Base-by-base conservation (phyloP, 1,140 invertebrate species). In the Euwallacea fornicatus region DNA sequence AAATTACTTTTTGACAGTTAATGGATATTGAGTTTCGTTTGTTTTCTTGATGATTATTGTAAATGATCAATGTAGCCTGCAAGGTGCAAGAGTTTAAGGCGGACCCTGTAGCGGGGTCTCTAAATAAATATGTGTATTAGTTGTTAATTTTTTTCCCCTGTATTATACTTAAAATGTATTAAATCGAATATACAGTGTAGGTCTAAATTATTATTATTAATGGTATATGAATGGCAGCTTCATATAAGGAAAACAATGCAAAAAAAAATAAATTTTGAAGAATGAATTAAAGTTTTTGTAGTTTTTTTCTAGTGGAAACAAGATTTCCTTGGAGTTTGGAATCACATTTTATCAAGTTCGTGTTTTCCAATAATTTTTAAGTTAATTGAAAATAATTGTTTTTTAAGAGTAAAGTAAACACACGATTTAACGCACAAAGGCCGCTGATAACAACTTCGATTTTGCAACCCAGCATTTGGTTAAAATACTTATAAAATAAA, bases 91-190 rank as follows among this genome's bases (percentile, higher is more conserved):
- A 59, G 11, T 59, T 33, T 59, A 21, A 56, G 66, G 55, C 56
- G 50, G 50, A 41, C 42, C 54, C 41, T 13, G 50, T 66, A 55
- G 50, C 43, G 33, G 46, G 53, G 56, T 56, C 66, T 68, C 66
- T 59, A 68, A 66, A 66, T 44, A 43, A 44, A 54, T 66, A 11
- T 56, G 21, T 33, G 21, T 33, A 33, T 33, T 33, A 33, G 21
- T 33, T 33, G 21, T 33, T 55, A 59, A 50, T 68, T 59, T 59
- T 59, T 47, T 59, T 47, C 59, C 46, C 56, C 11, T 68, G 56
- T 68, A 68, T 68, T 66, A 68, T 68, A 68, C 66, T 53, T 59
- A 60, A 59, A 59, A 68, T 68, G 66, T 68, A 68, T 68, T 68
- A 68, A 68, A 68, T 47, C 21, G 21, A 33, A 1, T 33, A 33